These are phyloP conservation scores for Microtus montanus DNA, from an alignment of 2,113 vertebrate genomes.

Conservation along the genomic window DNA sequence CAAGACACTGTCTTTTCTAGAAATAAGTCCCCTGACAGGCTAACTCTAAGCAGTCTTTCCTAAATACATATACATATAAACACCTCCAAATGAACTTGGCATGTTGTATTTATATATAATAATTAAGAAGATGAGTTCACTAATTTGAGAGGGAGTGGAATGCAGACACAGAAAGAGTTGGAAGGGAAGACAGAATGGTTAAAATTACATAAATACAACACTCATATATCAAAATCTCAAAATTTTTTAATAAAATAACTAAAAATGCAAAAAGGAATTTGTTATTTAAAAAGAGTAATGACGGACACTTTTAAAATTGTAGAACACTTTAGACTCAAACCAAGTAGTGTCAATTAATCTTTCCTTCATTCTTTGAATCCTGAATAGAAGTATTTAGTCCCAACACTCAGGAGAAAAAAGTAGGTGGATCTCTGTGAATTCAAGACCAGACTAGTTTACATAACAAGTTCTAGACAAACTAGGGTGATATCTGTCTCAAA, in stretches of 20 bases:
- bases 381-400: not conserved
- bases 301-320: not conserved
- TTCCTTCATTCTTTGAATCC: not conserved
- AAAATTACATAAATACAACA: not conserved
- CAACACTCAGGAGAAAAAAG: not conserved
- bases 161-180: not conserved
- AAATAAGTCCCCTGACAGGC: not conserved
- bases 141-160: not conserved
- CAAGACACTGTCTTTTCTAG: not conserved
- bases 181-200: not conserved
- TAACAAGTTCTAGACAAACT: not conserved
- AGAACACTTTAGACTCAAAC: slow-evolving; percentile 32
- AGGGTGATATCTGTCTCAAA: not conserved
- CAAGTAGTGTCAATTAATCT: not conserved
- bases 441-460: not conserved
- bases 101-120: not conserved
- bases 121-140: not conserved
- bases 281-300: slow-evolving; percentile 35
- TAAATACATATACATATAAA: not conserved
- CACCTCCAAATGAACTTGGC: not conserved
- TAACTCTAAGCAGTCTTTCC: not conserved
- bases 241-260: not conserved
- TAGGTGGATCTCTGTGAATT: not conserved
- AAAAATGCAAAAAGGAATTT: not conserved
- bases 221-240: not conserved